These are phyloP conservation scores for Benitochromis conjunctus DNA, from an alignment of 2,113 vertebrate species.

Conservation along the genomic window DNA sequence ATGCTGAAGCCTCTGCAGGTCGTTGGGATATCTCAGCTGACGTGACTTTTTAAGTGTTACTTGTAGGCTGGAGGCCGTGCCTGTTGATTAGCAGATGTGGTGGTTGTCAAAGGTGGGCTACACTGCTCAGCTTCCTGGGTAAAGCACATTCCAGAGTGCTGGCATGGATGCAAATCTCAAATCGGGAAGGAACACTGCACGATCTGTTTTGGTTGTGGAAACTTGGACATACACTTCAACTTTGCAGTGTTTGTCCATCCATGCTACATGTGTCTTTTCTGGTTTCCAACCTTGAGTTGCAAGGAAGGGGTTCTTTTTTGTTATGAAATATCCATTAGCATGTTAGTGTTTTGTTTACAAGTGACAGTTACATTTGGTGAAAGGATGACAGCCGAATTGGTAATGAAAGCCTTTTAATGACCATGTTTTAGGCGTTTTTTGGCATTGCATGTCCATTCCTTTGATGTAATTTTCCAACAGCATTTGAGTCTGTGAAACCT, in stretches of 20 bases:
- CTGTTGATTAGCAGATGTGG: background rate
- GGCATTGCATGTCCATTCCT: background rate
- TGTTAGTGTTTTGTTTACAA: background rate
- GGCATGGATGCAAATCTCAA: background rate
- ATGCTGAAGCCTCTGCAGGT: background rate
- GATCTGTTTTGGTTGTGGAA: background rate
- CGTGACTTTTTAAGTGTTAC: background rate
- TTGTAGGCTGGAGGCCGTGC: background rate
- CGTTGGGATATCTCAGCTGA: background rate
- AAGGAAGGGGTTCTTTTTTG: background rate
- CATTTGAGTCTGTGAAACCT: background rate
- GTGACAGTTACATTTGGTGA: background rate
- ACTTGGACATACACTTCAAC: background rate
- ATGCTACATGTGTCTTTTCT: background rate
- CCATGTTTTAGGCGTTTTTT: fast-evolving
- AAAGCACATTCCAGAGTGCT: background rate
- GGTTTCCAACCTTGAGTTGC: background rate
- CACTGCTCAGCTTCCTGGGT: background rate
- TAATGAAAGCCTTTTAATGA: background rate
- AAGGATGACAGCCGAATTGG: background rate
- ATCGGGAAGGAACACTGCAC: background rate
- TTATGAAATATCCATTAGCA: background rate
- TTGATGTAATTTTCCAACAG: background rate
- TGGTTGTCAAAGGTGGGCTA: background rate
- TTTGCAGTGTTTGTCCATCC: background rate